Conservation (phyloP, 2,113 vertebrate species). For the Chloropsis hardwickii region DNA sequence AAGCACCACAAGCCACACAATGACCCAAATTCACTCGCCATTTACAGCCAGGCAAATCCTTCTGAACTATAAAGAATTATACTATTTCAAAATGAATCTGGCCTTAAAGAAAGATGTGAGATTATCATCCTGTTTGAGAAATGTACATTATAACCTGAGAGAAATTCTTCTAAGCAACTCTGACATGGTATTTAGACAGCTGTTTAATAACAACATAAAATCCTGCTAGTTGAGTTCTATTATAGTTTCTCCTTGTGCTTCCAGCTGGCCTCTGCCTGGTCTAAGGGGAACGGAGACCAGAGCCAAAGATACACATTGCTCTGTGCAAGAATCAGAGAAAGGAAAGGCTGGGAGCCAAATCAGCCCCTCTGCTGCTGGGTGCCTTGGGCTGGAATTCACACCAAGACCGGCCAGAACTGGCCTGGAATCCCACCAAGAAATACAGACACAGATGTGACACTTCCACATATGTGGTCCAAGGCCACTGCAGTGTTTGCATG, state of each 20-base stretch:
- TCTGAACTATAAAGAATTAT: neutral
- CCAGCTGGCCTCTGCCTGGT: conserved; percentile 40
- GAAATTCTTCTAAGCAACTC: neutral
- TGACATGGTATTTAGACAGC: conserved; percentile 40
- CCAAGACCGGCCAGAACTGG: neutral
- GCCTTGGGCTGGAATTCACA: neutral
- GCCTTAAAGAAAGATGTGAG: neutral
- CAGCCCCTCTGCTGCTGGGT: neutral
- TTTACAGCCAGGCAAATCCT: neutral
- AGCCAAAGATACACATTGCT: conserved; percentile 47
- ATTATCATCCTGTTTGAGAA: neutral
- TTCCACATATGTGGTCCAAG: neutral
- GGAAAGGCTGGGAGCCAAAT: neutral
- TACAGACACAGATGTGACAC: neutral
- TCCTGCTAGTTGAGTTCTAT: neutral
- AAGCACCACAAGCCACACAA: neutral
- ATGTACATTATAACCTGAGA: neutral
- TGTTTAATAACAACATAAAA: conserved; percentile 44
- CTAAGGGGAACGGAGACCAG: neutral
- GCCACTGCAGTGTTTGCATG: neutral
- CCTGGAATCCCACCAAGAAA: neutral
- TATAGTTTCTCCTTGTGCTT: conserved; percentile 13
- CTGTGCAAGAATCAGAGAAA: neutral
- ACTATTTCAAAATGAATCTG: neutral
- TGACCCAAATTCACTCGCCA: neutral